Percentiles rank a stretch among this genome's conserved stretches.
phyloP scores from a whole-genome alignment of 2,888 invertebrate genomes.

The Stomorhina lunata region DNA sequence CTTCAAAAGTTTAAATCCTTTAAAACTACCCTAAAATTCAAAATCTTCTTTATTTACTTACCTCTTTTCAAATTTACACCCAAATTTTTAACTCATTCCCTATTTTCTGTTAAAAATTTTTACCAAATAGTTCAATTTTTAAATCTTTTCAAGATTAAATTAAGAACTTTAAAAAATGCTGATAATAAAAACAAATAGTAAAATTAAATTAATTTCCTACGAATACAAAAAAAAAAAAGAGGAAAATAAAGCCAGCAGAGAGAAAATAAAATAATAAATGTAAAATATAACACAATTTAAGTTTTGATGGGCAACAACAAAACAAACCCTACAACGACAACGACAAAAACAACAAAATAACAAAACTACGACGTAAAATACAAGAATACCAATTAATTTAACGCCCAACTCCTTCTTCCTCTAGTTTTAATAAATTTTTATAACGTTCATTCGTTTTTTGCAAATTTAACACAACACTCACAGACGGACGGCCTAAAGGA shows the following conservation, averaged over 20 bases:
- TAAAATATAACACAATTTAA: slow-evolving; percentile 40
- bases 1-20: no score
- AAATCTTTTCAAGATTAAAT: not conserved
- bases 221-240: no score
- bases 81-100: no score
- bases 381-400: slow-evolving; percentile 61
- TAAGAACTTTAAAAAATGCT: not conserved
- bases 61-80: no score
- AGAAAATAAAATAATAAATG: not conserved
- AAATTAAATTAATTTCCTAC: slow-evolving; percentile 53
- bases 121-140: not conserved
- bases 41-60: no score
- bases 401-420: slow-evolving; percentile 48
- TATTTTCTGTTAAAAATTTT: not conserved
- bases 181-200: slow-evolving; percentile 15
- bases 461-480: not conserved
- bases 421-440: slow-evolving; percentile 56
- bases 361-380: slow-evolving; percentile 25
- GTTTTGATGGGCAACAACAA: slow-evolving; percentile 21
- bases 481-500: no score
- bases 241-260: not conserved
- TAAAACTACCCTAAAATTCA: no score
- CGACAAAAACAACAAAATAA: not conserved
- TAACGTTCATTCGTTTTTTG: slow-evolving; percentile 25
- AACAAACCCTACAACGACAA: not conserved